Evolutionary conservation across 37 sponge, comb jelly and placozoan species (phyloP).

Genomic region (Aplysina aerophoba): DNA sequence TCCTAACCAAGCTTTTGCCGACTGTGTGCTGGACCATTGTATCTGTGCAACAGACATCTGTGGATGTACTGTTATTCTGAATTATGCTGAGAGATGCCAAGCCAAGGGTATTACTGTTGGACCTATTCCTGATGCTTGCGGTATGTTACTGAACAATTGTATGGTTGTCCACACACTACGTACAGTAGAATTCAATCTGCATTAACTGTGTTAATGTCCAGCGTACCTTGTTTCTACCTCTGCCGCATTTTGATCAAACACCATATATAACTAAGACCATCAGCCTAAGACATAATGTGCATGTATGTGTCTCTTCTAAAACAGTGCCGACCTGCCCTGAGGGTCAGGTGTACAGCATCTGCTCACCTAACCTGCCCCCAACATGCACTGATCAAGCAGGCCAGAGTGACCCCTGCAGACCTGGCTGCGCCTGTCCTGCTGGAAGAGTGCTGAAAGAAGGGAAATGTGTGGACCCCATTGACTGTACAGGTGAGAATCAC

Average conservation of each 20-base stretch:
- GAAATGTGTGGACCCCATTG: not conserved
- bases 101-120: not conserved
- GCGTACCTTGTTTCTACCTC: no score
- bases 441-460: not conserved
- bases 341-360: not conserved
- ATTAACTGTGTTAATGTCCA: no score
- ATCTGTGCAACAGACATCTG: not conserved
- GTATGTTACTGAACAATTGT: no score
- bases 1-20: not conserved
- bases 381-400: not conserved
- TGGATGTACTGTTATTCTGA: not conserved
- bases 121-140: not conserved
- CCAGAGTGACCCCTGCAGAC: not conserved
- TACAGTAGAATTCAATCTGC: no score
- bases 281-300: no score
- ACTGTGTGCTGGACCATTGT: slow-evolving; percentile 13
- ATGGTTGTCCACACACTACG: no score
- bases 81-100: not conserved
- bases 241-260: no score
- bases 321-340: slow-evolving; percentile 3
- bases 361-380: not conserved
- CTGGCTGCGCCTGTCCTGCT: not conserved
- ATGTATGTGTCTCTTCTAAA: no score
- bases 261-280: no score
- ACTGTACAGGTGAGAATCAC: not conserved